Conservation (phyloP, 2,888 invertebrate genomes). For the Eupithecia abbreviata region DNA sequence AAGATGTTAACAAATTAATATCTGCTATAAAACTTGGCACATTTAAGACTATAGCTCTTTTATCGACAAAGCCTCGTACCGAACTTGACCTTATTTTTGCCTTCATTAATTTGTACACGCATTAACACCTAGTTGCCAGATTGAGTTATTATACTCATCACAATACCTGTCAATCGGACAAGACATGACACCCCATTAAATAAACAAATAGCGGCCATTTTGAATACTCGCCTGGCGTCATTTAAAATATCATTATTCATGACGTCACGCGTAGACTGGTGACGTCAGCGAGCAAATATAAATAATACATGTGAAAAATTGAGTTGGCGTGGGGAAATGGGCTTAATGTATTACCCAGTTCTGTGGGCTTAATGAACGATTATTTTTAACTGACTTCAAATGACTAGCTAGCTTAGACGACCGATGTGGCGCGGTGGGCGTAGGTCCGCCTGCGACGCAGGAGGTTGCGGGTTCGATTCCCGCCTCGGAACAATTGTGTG, state of each 20-base stretch:
- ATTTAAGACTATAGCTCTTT: background rate
- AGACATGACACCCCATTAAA: conserved; percentile 25
- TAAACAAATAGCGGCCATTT: conserved; percentile 32
- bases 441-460: too few species aligned
- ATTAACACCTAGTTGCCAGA: background rate
- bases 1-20: background rate
- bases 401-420: too few species aligned
- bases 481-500: too few species aligned
- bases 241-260: conserved; percentile 49
- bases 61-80: background rate
- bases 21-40: background rate
- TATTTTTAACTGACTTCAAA: background rate
- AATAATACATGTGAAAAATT: conserved; percentile 35
- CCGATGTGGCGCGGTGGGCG: too few species aligned
- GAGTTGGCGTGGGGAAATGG: background rate
- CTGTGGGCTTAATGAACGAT: background rate
- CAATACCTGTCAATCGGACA: conserved; percentile 28
- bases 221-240: conserved; percentile 39
- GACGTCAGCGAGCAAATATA: conserved; percentile 46
- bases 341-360: background rate
- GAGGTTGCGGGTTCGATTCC: too few species aligned
- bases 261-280: conserved; percentile 46
- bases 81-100: background rate
- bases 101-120: conserved; percentile 16
- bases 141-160: conserved; percentile 17